These are phyloP conservation scores for Monoplex corrugatus DNA, from an alignment of 2,888 invertebrate species.

Conservation along the genomic window DNA sequence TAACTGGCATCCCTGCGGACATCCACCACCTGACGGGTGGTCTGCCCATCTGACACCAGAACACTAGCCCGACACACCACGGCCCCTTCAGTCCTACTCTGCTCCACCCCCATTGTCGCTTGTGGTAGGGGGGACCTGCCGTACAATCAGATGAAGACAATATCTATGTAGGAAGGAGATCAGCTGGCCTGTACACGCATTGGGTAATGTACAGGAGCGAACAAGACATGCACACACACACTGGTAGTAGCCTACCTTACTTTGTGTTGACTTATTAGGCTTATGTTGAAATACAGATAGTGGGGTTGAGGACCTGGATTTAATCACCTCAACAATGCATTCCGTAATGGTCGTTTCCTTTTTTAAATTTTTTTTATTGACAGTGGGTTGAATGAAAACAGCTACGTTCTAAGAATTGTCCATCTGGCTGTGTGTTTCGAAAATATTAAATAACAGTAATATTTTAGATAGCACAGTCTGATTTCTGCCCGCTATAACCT, in stretches of 20 bases:
- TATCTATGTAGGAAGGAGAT: background rate
- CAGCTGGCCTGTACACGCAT: background rate
- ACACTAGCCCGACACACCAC: slow-evolving; percentile 16
- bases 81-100: background rate
- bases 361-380: too few relatives aligned
- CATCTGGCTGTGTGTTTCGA: too few relatives aligned
- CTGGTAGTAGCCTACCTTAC: too few relatives aligned
- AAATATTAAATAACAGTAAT: too few relatives aligned
- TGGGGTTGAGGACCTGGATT: too few relatives aligned
- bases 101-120: background rate
- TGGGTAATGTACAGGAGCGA: background rate
- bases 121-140: background rate
- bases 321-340: background rate
- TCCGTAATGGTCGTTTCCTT: background rate
- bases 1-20: background rate
- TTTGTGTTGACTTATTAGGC: too few relatives aligned
- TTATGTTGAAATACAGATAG: too few relatives aligned
- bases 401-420: too few relatives aligned
- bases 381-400: too few relatives aligned
- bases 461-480: too few relatives aligned
- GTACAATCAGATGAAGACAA: background rate
- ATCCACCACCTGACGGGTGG: background rate
- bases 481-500: too few relatives aligned
- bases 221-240: too few relatives aligned
- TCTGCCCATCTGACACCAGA: background rate